Percentiles rank a stretch among this genome's conserved stretches.
phyloP scores from a whole-genome alignment of 2,797 vertebrate genomes.

The Varecia variegata region DNA sequence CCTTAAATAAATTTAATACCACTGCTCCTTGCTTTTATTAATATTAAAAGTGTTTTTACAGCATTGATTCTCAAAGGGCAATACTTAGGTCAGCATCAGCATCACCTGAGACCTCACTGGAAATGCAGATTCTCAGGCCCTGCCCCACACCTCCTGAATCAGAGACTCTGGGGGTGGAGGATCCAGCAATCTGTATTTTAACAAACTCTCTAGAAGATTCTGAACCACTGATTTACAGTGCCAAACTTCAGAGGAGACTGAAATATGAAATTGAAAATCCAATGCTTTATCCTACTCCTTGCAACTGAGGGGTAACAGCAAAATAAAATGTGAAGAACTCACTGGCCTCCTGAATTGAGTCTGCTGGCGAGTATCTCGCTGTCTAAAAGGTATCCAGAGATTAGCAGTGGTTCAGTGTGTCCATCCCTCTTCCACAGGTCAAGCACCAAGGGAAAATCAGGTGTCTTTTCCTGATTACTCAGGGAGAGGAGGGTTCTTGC shows the following conservation, averaged over 20 bases:
- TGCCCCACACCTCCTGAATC: not conserved
- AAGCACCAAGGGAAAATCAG: not conserved
- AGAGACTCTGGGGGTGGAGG: not conserved
- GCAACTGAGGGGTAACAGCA: not conserved
- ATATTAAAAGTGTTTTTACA: not conserved
- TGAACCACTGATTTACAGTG: not conserved
- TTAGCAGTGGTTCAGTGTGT: not conserved
- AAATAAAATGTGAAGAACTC: not conserved
- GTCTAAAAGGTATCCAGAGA: not conserved
- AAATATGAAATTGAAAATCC: not conserved
- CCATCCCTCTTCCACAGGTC: not conserved
- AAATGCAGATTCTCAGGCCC: not conserved
- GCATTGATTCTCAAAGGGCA: not conserved
- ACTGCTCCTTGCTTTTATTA: not conserved
- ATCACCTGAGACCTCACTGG: not conserved
- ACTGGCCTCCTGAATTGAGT: not conserved
- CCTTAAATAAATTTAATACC: not conserved
- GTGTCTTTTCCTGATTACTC: accelerated
- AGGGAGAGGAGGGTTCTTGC: not conserved
- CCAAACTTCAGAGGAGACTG: not conserved
- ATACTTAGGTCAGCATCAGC: not conserved
- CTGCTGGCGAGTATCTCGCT: not conserved
- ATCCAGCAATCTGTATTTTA: not conserved
- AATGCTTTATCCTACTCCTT: not conserved
- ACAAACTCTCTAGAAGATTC: not conserved